Percentiles rank a stretch among this genome's conserved stretches.
phyloP scores from a whole-genome alignment of 2,797 vertebrate genomes.

The Sebastes nivosus region DNA sequence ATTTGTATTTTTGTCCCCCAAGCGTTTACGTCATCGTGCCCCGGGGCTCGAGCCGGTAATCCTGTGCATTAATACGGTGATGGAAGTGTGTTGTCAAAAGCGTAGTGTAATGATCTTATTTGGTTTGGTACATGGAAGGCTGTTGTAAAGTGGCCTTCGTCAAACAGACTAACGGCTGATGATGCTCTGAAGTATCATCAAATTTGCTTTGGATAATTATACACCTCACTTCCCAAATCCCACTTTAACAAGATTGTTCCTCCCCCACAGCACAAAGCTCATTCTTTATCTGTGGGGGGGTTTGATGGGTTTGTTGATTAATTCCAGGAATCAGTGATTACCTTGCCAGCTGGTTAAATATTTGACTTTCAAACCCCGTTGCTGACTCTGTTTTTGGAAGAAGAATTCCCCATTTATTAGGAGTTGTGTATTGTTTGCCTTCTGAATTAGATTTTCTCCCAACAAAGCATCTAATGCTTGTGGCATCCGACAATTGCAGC shows the following conservation, averaged over 20 bases:
- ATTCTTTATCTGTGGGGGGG: background rate
- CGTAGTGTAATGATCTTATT: background rate
- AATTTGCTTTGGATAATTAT: conserved; percentile 36
- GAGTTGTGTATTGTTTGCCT: background rate
- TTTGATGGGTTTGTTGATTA: conserved; percentile 32
- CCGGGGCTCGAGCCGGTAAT: too few relatives aligned
- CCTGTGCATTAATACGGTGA: too few relatives aligned
- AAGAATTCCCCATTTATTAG: background rate
- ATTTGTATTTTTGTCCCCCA: too few relatives aligned
- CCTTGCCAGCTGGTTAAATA: background rate
- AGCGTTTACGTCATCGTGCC: too few relatives aligned
- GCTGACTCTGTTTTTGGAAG: background rate
- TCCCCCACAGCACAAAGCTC: background rate
- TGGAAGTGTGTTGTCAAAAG: background rate
- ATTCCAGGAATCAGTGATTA: conserved; percentile 21
- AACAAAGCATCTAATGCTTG: background rate
- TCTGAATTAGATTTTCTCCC: background rate
- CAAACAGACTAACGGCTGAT: background rate
- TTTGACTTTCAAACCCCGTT: background rate
- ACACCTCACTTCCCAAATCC: conserved; percentile 30
- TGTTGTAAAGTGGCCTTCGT: background rate
- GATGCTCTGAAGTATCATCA: background rate
- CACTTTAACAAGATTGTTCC: conserved; percentile 5
- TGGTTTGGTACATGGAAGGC: background rate
- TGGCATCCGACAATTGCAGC: background rate